Evolutionary conservation across 2,113 vertebrate genomes (phyloP).

Genomic region (Lepisosteus osseus): DNA sequence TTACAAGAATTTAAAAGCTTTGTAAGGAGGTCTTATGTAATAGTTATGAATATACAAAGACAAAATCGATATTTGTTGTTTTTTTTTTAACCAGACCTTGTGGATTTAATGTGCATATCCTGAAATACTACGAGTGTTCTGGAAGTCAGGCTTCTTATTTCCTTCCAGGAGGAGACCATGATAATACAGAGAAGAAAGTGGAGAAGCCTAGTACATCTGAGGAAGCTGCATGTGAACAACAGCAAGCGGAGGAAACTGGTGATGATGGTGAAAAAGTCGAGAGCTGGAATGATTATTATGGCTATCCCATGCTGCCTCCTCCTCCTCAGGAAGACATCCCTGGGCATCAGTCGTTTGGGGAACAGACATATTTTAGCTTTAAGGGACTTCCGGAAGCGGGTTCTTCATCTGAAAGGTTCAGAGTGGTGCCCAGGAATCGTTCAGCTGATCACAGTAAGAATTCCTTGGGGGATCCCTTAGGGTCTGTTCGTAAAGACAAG

Average conservation of each 20-base stretch:
- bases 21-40: too few relatives aligned
- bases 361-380: slow-evolving; percentile 11
- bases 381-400: slow-evolving; percentile 8
- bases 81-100: too few relatives aligned
- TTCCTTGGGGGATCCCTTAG: neutral
- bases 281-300: slow-evolving; percentile 28
- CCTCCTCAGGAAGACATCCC: slow-evolving; percentile 48
- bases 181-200: slow-evolving; percentile 19
- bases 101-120: too few relatives aligned
- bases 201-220: slow-evolving; percentile 14
- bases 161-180: slow-evolving; percentile 47
- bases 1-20: too few relatives aligned
- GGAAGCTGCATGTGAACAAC: slow-evolving; percentile 19
- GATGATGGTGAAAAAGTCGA: slow-evolving; percentile 23
- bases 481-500: slow-evolving; percentile 18
- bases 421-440: slow-evolving; percentile 61
- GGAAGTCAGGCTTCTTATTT: neutral
- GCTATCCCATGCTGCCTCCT: slow-evolving; percentile 54
- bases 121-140: too few relatives aligned
- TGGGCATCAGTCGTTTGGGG: slow-evolving; percentile 3
- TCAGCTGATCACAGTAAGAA: slow-evolving; percentile 27
- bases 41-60: too few relatives aligned
- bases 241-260: neutral
- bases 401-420: slow-evolving; percentile 49
- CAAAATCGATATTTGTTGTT: too few relatives aligned